These are phyloP conservation scores for Ophion ellenae DNA, from an alignment of 2,888 invertebrate genomes.

Conservation along the genomic window DNA sequence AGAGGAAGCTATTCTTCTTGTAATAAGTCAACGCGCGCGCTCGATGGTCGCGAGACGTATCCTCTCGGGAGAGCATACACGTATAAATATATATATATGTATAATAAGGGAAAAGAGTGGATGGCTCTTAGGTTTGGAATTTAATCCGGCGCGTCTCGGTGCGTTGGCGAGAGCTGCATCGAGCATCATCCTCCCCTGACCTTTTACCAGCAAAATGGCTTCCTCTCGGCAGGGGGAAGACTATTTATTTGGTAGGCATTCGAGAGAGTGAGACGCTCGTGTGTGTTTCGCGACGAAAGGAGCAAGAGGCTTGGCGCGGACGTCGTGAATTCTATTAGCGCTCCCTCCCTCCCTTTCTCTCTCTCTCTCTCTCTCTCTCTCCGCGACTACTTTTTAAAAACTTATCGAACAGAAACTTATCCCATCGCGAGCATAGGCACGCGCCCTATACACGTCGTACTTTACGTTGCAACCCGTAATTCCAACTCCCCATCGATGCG, in stretches of 20 bases:
- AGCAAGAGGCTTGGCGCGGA: conserved; percentile 2
- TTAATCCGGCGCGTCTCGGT: conserved; percentile 55
- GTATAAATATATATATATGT: conserved; percentile 1
- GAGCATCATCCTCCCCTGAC: conserved; percentile 50
- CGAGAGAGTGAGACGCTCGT: background rate
- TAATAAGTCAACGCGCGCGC: conserved; percentile 61
- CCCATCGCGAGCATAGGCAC: background rate
- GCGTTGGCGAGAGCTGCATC: conserved; percentile 6
- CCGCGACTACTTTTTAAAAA: no score
- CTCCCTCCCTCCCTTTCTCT: no score
- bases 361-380: no score
- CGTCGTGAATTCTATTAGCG: conserved; percentile 61
- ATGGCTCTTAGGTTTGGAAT: conserved; percentile 39
- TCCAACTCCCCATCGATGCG: background rate
- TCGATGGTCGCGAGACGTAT: conserved; percentile 38
- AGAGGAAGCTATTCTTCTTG: conserved; percentile 67
- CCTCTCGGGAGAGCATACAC: conserved; percentile 3
- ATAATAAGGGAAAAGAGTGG: background rate
- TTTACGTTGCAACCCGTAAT: conserved; percentile 15
- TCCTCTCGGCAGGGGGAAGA: conserved; percentile 52
- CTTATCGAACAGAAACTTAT: no score
- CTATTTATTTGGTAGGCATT: conserved; percentile 62
- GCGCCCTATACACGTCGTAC: no score
- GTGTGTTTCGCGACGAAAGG: conserved; percentile 6
- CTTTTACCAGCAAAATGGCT: conserved; percentile 65